Evolutionary conservation across 2,888 invertebrate species (phyloP).

Genomic region (Orthonevra nobilis): DNA sequence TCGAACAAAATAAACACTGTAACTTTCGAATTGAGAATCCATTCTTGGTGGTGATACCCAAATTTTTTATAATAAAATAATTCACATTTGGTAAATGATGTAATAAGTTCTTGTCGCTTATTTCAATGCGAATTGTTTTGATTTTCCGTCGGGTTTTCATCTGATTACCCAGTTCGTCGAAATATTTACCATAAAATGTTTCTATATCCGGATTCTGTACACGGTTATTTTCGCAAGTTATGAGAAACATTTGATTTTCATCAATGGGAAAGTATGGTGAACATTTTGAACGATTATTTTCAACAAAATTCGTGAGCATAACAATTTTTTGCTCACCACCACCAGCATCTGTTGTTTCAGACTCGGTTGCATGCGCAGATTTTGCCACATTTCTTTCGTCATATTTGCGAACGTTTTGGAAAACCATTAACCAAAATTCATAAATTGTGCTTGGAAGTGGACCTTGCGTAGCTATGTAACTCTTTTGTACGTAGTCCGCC

Average conservation of each 20-base stretch:
- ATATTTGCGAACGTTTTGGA: conserved; percentile 81
- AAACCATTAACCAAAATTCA: conserved; percentile 95
- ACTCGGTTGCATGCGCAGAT: conserved; percentile 1
- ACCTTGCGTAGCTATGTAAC: conserved; percentile 96
- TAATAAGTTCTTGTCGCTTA: conserved; percentile 48
- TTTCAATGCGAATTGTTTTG: conserved; percentile 56
- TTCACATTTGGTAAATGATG: conserved; percentile 74
- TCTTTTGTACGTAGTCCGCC: conserved; percentile 91
- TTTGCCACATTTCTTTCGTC: conserved; percentile 20
- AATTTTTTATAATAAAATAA: conserved; percentile 81
- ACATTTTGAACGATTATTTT: conserved; percentile 92
- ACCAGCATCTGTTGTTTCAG: not conserved
- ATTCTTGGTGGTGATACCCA: conserved; percentile 81
- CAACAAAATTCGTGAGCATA: conserved; percentile 94
- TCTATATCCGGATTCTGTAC: conserved; percentile 59
- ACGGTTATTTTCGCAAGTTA: conserved; percentile 72
- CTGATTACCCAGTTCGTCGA: conserved; percentile 18
- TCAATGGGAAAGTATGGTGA: conserved; percentile 91
- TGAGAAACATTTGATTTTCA: conserved; percentile 80
- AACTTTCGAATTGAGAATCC: conserved; percentile 83
- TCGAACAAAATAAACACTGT: conserved; percentile 68
- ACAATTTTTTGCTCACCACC: conserved; percentile 87
- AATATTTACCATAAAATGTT: conserved; percentile 63
- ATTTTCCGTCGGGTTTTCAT: conserved; percentile 23
- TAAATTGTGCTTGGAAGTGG: conserved; percentile 93